Conservation (phyloP, 2,113 vertebrate species). For the Aythya baeri region DNA sequence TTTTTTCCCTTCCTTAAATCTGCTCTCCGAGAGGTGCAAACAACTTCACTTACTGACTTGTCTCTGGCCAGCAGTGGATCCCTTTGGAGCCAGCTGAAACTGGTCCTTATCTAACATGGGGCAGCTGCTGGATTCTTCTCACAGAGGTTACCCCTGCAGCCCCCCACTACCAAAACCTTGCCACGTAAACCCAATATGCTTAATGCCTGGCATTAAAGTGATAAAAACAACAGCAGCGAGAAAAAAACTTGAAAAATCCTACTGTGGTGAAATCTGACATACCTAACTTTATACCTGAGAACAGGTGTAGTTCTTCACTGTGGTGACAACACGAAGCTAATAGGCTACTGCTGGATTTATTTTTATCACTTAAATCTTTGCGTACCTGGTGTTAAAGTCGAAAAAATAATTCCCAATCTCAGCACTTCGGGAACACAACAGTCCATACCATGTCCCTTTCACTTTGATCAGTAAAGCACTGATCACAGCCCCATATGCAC, state of each 20-base stretch:
- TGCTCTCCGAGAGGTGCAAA: too few relatives aligned
- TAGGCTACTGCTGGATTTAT: neutral
- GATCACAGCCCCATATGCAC: neutral
- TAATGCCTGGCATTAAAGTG: neutral
- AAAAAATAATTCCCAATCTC: neutral
- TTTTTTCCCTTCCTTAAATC: too few relatives aligned
- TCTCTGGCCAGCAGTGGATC: too few relatives aligned
- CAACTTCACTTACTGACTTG: too few relatives aligned
- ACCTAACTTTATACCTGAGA: neutral
- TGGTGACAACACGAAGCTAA: neutral
- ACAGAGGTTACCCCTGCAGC: too few relatives aligned
- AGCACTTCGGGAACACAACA: neutral
- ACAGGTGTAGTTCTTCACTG: neutral
- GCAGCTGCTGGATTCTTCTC: too few relatives aligned
- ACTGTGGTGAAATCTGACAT: neutral
- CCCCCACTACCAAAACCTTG: too few relatives aligned
- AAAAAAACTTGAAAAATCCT: neutral
- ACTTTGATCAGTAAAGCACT: neutral
- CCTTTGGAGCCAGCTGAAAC: too few relatives aligned
- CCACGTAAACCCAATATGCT: too few relatives aligned
- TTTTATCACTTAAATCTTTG: neutral
- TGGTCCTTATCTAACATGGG: too few relatives aligned
- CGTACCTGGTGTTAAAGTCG: neutral
- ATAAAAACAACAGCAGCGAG: neutral
- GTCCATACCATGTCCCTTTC: neutral